phyloP scores from a whole-genome alignment of 2,888 invertebrate genomes.

The Nymphalis urticae region DNA sequence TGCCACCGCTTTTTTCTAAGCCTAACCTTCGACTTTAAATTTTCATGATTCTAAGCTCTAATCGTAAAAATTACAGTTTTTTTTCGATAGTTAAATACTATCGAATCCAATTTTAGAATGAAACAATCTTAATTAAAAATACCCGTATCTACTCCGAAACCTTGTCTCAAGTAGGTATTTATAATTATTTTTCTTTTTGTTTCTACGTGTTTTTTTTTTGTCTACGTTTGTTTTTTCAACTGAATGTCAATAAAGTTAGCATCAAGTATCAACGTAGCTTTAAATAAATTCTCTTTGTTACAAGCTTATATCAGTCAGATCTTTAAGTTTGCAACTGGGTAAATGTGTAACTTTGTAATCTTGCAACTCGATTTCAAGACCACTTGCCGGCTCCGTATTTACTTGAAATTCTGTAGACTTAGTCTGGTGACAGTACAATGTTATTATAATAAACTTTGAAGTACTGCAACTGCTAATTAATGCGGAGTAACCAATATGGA shows the following conservation, averaged over 20 bases:
- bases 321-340: neutral
- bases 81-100: no score
- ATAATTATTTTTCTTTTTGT: no score
- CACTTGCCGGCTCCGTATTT: neutral
- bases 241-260: neutral
- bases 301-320: neutral
- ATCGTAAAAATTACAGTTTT: neutral
- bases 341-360: conserved; percentile 4
- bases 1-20: neutral
- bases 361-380: conserved; percentile 1
- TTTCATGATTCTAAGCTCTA: neutral
- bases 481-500: no score
- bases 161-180: no score
- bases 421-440: neutral
- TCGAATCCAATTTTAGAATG: no score
- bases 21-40: neutral
- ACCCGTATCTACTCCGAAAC: no score
- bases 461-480: no score
- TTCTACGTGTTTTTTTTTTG: no score
- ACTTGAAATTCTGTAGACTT: conserved; percentile 2
- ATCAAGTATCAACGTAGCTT: neutral
- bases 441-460: neutral
- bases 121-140: no score
- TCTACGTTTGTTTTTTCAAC: neutral
- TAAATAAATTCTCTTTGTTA: neutral